These are phyloP conservation scores for Sebastes umbrosus DNA, from an alignment of 2,797 vertebrate species.

Conservation along the genomic window DNA sequence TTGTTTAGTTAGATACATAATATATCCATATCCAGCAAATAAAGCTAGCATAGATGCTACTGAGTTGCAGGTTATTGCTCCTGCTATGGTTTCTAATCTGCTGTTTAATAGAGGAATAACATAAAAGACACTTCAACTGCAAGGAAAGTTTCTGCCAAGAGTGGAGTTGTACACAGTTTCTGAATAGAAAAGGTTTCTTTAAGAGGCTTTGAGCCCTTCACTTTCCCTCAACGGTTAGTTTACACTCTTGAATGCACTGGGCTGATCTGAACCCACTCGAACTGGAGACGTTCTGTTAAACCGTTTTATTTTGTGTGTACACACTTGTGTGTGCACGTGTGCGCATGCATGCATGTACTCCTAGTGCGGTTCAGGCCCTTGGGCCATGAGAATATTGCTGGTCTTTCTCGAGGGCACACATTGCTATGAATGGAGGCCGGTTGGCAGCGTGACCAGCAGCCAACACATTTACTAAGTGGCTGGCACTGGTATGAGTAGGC, in stretches of 20 bases:
- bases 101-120: conserved; percentile 35
- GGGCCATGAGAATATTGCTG: conserved; percentile 72
- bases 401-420: conserved; percentile 70
- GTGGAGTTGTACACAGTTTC: conserved; percentile 53
- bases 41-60: neutral
- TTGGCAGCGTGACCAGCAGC: conserved; percentile 72
- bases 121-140: conserved; percentile 67
- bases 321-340: conserved; percentile 26
- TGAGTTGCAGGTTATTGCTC: conserved; percentile 11
- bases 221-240: conserved; percentile 71
- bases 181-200: conserved; percentile 64
- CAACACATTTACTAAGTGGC: conserved; percentile 78
- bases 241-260: conserved; percentile 68
- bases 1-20: neutral
- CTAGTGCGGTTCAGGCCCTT: conserved; percentile 48
- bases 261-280: conserved; percentile 71
- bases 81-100: conserved; percentile 18
- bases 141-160: conserved; percentile 41
- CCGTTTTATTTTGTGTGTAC: conserved; percentile 61
- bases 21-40: neutral
- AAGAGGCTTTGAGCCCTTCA: conserved; percentile 68
- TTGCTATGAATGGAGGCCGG: conserved; percentile 76
- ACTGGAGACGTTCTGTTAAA: conserved; percentile 59
- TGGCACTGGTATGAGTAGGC: conserved; percentile 68
- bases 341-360: conserved; percentile 34